Evolutionary conservation across 2,888 invertebrate genomes (phyloP).

Genomic region (Opisthograptis luteolata): DNA sequence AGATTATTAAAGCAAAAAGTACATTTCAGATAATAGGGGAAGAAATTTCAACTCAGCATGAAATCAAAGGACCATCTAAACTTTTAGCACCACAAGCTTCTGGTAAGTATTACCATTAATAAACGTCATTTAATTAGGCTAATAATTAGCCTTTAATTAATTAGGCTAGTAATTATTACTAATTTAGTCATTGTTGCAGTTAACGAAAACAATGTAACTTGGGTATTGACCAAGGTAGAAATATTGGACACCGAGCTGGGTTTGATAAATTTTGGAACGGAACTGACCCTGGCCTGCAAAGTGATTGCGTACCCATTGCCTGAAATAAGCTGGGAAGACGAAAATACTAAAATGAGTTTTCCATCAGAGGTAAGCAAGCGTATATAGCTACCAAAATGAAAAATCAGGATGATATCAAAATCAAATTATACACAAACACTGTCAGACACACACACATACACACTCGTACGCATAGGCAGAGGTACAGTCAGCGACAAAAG

Average conservation of each 20-base stretch:
- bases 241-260: conserved; percentile 46
- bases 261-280: conserved; percentile 46
- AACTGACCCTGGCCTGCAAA: conserved; percentile 58
- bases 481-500: no score
- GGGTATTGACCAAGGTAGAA: conserved; percentile 45
- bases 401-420: no score
- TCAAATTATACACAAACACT: no score
- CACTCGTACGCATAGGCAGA: no score
- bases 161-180: no score
- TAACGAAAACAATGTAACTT: conserved; percentile 22
- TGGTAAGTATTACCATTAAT: no score
- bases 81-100: conserved; percentile 44
- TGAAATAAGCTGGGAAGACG: conserved; percentile 59
- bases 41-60: conserved; percentile 37
- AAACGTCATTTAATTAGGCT: no score
- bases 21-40: conserved; percentile 50
- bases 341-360: conserved; percentile 25
- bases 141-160: no score
- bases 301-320: conserved; percentile 60
- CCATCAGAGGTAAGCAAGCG: conserved; percentile 1
- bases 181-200: conserved; percentile 30
- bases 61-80: conserved; percentile 42
- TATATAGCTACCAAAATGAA: no score
- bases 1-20: conserved; percentile 6
- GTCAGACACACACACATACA: no score